Conservation (phyloP, 2,113 vertebrate genomes). For the Hippocampus abdominalis region DNA sequence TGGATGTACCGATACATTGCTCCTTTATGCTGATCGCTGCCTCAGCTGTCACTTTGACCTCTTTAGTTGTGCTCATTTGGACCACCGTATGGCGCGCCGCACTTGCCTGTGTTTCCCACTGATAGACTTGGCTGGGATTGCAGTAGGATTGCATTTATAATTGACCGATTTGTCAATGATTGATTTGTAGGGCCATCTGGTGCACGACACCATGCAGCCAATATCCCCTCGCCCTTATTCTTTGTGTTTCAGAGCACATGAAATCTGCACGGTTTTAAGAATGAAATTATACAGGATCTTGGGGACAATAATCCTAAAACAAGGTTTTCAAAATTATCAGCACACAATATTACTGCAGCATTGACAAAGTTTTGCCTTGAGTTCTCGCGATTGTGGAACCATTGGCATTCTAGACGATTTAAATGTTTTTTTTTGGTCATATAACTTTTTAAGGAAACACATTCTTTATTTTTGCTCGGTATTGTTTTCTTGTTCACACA, state of each 20-base stretch:
- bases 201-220: slow-evolving; percentile 18
- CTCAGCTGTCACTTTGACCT: slow-evolving; percentile 47
- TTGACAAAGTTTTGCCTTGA: not conserved
- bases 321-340: not conserved
- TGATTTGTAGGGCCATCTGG: slow-evolving; percentile 67
- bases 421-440: no score
- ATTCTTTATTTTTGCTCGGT: no score
- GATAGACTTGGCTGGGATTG: slow-evolving; percentile 36
- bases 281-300: not conserved
- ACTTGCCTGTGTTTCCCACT: slow-evolving; percentile 26
- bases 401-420: no score
- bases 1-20: slow-evolving; percentile 35
- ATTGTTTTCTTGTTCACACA: no score
- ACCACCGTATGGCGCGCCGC: slow-evolving; percentile 12
- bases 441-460: no score
- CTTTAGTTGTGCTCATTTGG: slow-evolving; percentile 30
- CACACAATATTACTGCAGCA: not conserved
- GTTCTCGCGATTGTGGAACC: no score
- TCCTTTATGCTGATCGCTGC: slow-evolving; percentile 24
- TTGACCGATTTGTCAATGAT: slow-evolving; percentile 61
- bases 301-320: not conserved
- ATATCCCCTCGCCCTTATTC: not conserved
- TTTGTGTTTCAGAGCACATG: not conserved
- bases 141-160: slow-evolving; percentile 42
- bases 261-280: not conserved